Evolutionary conservation across 2,888 invertebrate genomes (phyloP).

Genomic region (Galerucella calmariensis): DNA sequence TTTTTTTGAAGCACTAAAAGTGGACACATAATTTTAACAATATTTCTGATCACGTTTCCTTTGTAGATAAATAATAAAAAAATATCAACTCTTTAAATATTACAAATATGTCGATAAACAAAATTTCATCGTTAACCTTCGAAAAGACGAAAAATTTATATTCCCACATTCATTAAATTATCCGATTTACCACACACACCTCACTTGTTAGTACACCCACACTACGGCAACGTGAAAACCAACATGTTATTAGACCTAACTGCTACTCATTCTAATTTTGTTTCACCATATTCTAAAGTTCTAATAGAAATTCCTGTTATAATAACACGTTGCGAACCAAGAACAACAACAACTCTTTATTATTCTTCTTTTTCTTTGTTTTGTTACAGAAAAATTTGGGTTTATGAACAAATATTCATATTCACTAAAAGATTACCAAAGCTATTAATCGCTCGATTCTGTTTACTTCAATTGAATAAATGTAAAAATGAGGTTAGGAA

Average conservation of each 20-base stretch:
- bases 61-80: no score
- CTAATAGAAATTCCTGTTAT: slow-evolving; percentile 42
- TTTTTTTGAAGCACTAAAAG: no score
- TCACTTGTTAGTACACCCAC: slow-evolving; percentile 45
- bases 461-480: no score
- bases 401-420: not conserved
- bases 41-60: no score
- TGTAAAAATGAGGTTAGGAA: no score
- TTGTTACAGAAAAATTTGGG: not conserved
- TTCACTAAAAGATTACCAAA: not conserved
- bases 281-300: slow-evolving; percentile 38
- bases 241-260: slow-evolving; percentile 42
- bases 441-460: no score
- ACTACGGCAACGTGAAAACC: slow-evolving; percentile 42
- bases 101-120: not conserved
- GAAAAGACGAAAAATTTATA: slow-evolving; percentile 31
- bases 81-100: not conserved
- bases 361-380: not conserved
- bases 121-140: slow-evolving; percentile 26
- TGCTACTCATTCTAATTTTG: slow-evolving; percentile 42
- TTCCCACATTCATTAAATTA: slow-evolving; percentile 44
- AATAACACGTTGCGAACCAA: slow-evolving; percentile 35
- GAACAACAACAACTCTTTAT: slow-evolving; percentile 9
- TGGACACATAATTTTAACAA: no score
- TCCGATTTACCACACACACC: slow-evolving; percentile 42